A percentile compares a stretch with the other conserved stretches of the same genome.
phyloP scores from a whole-genome alignment of 2,113 vertebrate genomes.

The Verasper variegatus region DNA sequence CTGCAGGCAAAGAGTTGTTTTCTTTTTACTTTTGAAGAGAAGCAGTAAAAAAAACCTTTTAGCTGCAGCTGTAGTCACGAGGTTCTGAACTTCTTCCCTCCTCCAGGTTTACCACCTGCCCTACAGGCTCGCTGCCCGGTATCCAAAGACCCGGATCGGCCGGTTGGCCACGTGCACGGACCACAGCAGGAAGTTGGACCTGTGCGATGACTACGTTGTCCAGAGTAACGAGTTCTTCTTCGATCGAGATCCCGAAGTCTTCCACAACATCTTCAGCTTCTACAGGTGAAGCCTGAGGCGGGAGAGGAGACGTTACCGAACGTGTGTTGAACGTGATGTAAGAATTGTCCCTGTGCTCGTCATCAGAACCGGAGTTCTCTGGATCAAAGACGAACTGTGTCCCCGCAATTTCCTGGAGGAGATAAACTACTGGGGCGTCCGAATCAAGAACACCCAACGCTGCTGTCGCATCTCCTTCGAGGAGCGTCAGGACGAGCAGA shows the following conservation, averaged over 20 bases:
- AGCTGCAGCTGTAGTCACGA: no score
- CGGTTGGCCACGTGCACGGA: conserved; percentile 88
- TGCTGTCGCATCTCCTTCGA: conserved; percentile 96
- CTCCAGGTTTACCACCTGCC: conserved; percentile 85
- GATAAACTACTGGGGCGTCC: conserved; percentile 94
- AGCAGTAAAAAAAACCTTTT: no score
- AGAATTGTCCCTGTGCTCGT: not conserved
- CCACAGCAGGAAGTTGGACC: conserved; percentile 88
- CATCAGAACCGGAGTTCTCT: conserved; percentile 85
- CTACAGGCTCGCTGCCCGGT: conserved; percentile 84
- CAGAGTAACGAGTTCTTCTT: conserved; percentile 94
- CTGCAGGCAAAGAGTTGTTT: not conserved
- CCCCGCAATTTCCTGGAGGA: conserved; percentile 92
- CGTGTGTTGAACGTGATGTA: not conserved
- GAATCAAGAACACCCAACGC: conserved; percentile 88
- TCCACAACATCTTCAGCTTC: conserved; percentile 95
- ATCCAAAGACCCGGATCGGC: conserved; percentile 92
- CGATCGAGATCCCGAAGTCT: conserved; percentile 91
- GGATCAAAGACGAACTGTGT: conserved; percentile 89
- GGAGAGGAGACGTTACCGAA: not conserved
- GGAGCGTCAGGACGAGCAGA: conserved; percentile 91
- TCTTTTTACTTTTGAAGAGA: no score
- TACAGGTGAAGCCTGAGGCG: conserved; percentile 75
- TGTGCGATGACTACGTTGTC: conserved; percentile 91
- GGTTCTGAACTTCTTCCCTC: no score